These are phyloP conservation scores for Gymnoscopelus microlampas DNA, from an alignment of 2,797 vertebrate genomes.

Conservation along the genomic window DNA sequence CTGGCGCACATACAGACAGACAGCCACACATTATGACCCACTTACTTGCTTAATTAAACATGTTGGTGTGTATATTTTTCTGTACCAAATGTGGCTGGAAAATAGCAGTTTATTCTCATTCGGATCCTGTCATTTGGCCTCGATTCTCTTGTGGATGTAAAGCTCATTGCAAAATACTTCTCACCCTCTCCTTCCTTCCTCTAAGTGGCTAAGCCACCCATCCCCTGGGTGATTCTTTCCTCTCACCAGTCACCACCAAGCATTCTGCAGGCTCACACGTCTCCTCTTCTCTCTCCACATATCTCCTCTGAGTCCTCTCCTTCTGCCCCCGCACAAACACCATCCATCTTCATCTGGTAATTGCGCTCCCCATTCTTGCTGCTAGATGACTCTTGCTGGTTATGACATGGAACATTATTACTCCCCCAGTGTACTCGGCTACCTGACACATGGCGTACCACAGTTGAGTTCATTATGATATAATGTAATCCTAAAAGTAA, in stretches of 20 bases:
- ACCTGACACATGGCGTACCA: neutral
- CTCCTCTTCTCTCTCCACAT: slow-evolving; percentile 13
- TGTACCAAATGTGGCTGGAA: slow-evolving; percentile 17
- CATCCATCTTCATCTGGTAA: slow-evolving; percentile 55
- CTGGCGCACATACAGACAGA: too few relatives aligned
- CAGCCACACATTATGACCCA: too few relatives aligned
- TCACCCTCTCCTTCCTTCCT: slow-evolving; percentile 48
- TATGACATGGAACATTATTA: neutral
- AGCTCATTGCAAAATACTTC: slow-evolving; percentile 67
- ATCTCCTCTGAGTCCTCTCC: slow-evolving; percentile 17
- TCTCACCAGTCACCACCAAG: slow-evolving; percentile 42
- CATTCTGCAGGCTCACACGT: slow-evolving; percentile 13
- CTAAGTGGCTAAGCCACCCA: slow-evolving; percentile 42
- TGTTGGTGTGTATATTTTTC: slow-evolving; percentile 2
- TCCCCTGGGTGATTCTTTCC: slow-evolving; percentile 49
- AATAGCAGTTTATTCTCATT: slow-evolving; percentile 13
- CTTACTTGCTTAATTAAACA: neutral
- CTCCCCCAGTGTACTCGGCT: neutral
- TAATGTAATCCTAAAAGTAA: neutral
- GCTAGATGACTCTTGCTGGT: slow-evolving; percentile 19
- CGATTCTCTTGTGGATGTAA: slow-evolving; percentile 44
- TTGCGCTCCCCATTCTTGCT: slow-evolving; percentile 29
- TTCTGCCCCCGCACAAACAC: slow-evolving; percentile 9
- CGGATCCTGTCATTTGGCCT: slow-evolving; percentile 29
- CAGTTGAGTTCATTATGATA: neutral